These are phyloP conservation scores for Aeoliscus strigatus DNA, from an alignment of 2,797 vertebrate species.

Conservation along the genomic window DNA sequence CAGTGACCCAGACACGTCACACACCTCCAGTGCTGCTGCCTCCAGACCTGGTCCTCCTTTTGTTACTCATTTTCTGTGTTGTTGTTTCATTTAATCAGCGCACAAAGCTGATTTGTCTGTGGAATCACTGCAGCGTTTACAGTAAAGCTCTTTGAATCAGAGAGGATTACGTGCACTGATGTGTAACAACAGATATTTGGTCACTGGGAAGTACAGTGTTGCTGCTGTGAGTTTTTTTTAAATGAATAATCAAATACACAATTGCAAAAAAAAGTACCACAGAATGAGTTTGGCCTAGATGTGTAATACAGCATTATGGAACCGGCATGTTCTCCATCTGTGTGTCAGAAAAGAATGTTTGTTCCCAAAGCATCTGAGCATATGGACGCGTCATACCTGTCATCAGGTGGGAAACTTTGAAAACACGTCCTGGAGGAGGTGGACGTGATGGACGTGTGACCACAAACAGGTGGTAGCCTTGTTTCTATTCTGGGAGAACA, in stretches of 20 bases:
- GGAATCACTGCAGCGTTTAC: slow-evolving; percentile 5
- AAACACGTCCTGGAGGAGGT: slow-evolving; percentile 9
- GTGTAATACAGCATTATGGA: slow-evolving; percentile 29
- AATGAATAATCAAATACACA: slow-evolving; percentile 36
- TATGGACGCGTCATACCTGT: slow-evolving; percentile 18
- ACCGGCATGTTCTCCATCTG: slow-evolving; percentile 1
- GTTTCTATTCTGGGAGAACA: slow-evolving; percentile 56
- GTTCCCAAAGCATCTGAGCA: slow-evolving; percentile 26
- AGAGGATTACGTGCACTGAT: slow-evolving; percentile 2
- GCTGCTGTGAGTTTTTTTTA: slow-evolving; percentile 23
- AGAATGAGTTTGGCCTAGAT: slow-evolving; percentile 39
- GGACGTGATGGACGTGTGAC: slow-evolving; percentile 36
- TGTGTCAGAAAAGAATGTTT: too few species aligned
- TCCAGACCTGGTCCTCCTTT: slow-evolving; percentile 35
- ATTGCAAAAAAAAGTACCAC: too few species aligned
- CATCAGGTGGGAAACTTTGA: too few species aligned
- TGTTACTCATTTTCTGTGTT: too few species aligned
- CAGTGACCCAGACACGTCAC: slow-evolving; percentile 57
- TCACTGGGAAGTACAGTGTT: slow-evolving; percentile 28
- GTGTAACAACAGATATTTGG: slow-evolving; percentile 5
- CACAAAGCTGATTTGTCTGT: too few species aligned
- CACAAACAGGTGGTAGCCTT: slow-evolving; percentile 57
- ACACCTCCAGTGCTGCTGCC: slow-evolving; percentile 56
- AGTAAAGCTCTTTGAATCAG: slow-evolving; percentile 5
- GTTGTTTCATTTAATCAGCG: too few species aligned